Evolutionary conservation across 1,140 invertebrate species (phyloP), one percentile per base, ranked within the genome.

Genomic region (Papilio aristodemus): DNA sequence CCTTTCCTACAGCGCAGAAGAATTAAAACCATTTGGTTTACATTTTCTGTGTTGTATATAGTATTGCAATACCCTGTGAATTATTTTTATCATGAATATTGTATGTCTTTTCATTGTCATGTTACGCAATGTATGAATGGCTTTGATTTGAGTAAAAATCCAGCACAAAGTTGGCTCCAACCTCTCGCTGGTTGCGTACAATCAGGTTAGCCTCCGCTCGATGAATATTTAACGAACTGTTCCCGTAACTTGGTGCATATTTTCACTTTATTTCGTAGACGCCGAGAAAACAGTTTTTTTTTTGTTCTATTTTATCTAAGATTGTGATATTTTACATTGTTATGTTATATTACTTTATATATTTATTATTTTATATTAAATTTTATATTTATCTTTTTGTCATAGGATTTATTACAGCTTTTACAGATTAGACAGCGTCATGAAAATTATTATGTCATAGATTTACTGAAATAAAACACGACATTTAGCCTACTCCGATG

Each of bases 191-290:
- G 46, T 54, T 54, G 46, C 46, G 46, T 54, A 54, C 46, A 54
- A 54, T 54, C 46, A 54, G 22, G 46, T 54, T 54, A 54, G 46
- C 46, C 22, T 54, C 46, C 46, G 17, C 19, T 11, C 46, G 46
- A 54, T 54, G 46, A 54, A 54, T 54, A 54, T 54, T 54, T 54
- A 54, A 54, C 46, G 46, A 54, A 54, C 46, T 54, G 46, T 54
- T 54, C 46, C 9, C 46, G 19, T 54, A 54, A 54, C 46, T 54
- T 54, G 46, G 46, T 54, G 46, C 46, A 54, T 54, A 54, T 54
- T 54, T 54, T 54, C 17, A 54, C 46, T 54, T 54, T 54, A 54
- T 54, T 54, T 54, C 17, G 46, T 54, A 54, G 46, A 54, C 46
- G 46, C 19, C 22, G 46, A 54, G 19, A 54, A 54, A 54, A 54